Evolutionary conservation across 2,113 vertebrate species (phyloP), one percentile per base, ranked within the genome.

Genomic region (Fulmarus glacialis): DNA sequence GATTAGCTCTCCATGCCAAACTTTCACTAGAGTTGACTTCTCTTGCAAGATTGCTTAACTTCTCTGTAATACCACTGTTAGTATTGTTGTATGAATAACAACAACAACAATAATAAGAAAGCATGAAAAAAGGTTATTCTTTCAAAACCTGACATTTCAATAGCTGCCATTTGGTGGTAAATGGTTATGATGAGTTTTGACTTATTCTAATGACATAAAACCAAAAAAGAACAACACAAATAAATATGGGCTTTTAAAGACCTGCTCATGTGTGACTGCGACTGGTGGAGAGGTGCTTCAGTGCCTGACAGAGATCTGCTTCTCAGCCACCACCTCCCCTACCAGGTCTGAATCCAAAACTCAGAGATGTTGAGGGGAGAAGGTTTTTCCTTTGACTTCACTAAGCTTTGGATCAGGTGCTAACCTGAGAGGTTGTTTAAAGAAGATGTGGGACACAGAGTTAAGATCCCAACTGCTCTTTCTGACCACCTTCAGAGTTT

Each of bases 111-210:
- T 1, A 47, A 67, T 1, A 52, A 75, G 23, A 40, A 43, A 90
- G 26, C 15, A 17, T 17, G 47, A 43, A 43, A 83, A 90, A 2
- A 1, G 34, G n/a, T 32, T 30, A 3, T 42, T 80, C 40, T 50
- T 43, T 19, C n/a, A 19, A 45, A 88, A 86, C 17, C 43, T 45
- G 32, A 36, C 43, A 18, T 52, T 56, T 70, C 62, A 30, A 27
- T 34, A 95, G 75, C 75, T 96, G 91, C 84, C 68, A 4, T 52
- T 60, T 45, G 82, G 48, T 86, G 58, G 50, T 26, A 29, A 73
- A 81, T 4, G 4, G 17, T 22, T n/a, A 5, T 2, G 42, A 22
- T 14, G 59, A 62, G 9, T 40, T 92, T 47, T 53, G 63, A 50
- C 14, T 73, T 34, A 24, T 32, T 48, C 12, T 9, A 55, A 59